Evolutionary conservation across 2,797 vertebrate genomes (phyloP).

Genomic region (Myotis myotis): DNA sequence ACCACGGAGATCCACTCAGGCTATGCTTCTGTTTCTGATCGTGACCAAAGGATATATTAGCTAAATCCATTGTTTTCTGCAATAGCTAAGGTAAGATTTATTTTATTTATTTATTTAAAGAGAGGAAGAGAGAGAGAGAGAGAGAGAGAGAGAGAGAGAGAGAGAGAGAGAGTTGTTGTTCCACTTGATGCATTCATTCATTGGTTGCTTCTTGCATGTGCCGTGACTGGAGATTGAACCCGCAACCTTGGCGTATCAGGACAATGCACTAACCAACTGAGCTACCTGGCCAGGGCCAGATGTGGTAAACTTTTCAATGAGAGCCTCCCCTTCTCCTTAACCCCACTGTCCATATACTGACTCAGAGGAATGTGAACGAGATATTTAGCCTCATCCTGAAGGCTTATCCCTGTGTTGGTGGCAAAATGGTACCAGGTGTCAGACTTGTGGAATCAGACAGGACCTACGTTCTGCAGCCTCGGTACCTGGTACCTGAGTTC

Average conservation of each 20-base stretch:
- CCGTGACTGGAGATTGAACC: not conserved
- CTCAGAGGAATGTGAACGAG: not conserved
- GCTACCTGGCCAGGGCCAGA: not conserved
- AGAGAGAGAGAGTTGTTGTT: not conserved
- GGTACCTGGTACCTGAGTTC: not conserved
- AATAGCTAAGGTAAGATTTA: not conserved
- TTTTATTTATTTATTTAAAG: not conserved
- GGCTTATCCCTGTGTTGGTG: not conserved
- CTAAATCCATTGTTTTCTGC: not conserved
- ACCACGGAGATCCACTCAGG: not conserved
- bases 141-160: too few relatives aligned
- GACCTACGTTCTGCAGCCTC: not conserved
- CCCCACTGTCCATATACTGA: not conserved
- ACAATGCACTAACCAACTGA: too few relatives aligned
- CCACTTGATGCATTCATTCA: not conserved
- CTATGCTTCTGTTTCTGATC: not conserved
- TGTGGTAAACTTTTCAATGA: not conserved
- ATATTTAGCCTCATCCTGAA: not conserved
- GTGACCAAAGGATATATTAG: not conserved
- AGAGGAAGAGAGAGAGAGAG: not conserved
- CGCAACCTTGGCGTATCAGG: not conserved
- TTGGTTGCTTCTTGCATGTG: not conserved
- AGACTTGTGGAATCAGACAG: not conserved
- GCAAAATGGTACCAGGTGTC: not conserved
- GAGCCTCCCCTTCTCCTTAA: not conserved